Evolutionary conservation across 2,888 invertebrate genomes (phyloP).

Genomic region (Cybosia mesomella): DNA sequence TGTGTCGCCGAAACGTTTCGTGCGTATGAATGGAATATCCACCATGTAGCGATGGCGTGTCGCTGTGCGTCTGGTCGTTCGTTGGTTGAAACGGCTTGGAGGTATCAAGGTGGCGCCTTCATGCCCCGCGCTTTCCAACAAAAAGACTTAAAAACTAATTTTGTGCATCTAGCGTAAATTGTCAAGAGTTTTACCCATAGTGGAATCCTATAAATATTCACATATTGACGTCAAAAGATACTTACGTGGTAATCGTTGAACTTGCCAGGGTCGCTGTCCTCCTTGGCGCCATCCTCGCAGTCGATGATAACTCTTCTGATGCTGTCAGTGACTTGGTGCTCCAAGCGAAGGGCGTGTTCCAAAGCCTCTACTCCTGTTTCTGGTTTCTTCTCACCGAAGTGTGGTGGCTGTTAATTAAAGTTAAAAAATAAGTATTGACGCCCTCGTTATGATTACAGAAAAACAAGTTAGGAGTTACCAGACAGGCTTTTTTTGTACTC

Average conservation of each 20-base stretch:
- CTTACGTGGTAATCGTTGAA: slow-evolving; percentile 95
- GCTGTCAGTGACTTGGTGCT: slow-evolving; percentile 91
- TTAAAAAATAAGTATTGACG: neutral
- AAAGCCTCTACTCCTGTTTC: slow-evolving; percentile 89
- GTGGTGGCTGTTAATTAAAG: slow-evolving; percentile 18
- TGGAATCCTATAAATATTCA: no score
- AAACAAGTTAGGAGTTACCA: neutral
- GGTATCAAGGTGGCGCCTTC: no score
- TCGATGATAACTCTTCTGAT: slow-evolving; percentile 90
- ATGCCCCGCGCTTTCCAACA: no score
- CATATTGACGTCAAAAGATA: slow-evolving; percentile 34
- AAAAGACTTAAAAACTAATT: no score
- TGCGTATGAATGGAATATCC: no score
- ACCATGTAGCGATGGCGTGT: no score
- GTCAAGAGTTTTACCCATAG: no score
- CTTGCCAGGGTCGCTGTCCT: slow-evolving; percentile 43
- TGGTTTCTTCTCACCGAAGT: slow-evolving; percentile 82
- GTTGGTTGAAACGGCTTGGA: no score
- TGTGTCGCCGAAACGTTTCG: no score
- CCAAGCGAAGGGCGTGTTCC: slow-evolving; percentile 91
- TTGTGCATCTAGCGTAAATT: no score
- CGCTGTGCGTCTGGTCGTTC: no score
- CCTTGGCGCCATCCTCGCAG: slow-evolving; percentile 87
- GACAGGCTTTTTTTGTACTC: no score
- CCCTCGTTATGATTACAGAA: neutral